Conservation (phyloP, 2,113 vertebrate genomes). For the Dendropsophus ebraccatus region DNA sequence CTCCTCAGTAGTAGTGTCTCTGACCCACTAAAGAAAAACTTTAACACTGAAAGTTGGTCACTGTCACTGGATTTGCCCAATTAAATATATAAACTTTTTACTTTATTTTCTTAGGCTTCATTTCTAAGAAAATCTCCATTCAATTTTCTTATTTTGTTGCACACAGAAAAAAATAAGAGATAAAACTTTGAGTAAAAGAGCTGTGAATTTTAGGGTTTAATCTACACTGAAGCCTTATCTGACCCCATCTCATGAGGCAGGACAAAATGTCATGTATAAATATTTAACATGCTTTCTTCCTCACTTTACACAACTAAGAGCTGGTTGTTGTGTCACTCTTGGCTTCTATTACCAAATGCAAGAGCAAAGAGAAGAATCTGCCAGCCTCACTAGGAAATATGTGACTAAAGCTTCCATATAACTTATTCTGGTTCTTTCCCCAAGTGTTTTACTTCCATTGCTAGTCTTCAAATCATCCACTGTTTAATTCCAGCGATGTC, state of each 20-base stretch:
- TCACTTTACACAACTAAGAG: slow-evolving; percentile 12
- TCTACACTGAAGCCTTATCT: slow-evolving; percentile 2
- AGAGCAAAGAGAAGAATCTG: neutral
- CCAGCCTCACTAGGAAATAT: neutral
- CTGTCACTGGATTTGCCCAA: no score
- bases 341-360: neutral
- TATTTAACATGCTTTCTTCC: slow-evolving; percentile 40
- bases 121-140: neutral
- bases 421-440: neutral
- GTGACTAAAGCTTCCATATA: neutral
- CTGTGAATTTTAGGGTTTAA: neutral
- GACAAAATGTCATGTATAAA: slow-evolving; percentile 46
- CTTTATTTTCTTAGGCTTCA: neutral
- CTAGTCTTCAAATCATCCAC: neutral
- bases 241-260: neutral
- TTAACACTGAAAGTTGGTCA: no score
- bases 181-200: neutral
- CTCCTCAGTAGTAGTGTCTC: no score
- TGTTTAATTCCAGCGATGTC: neutral
- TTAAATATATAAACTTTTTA: no score
- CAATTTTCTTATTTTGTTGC: neutral
- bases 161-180: neutral
- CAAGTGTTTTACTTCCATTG: neutral
- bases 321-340: slow-evolving; percentile 13
- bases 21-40: no score